Conservation (phyloP, 2,888 invertebrate genomes). For the Platycheirus albimanus region DNA sequence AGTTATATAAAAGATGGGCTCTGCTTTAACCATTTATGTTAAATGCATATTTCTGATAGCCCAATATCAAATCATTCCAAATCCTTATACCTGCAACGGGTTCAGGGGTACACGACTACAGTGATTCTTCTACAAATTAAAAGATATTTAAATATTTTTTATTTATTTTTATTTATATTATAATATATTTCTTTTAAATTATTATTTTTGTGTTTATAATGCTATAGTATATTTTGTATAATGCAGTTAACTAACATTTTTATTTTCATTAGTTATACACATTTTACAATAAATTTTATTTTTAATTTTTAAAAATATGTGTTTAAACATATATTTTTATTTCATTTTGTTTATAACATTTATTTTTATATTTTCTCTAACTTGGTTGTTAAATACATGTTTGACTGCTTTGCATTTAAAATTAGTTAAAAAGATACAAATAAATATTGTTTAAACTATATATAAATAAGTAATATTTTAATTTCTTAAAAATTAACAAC, state of each 20-base stretch:
- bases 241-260: slow-evolving; percentile 21
- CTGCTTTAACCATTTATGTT: no score
- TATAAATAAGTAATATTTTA: background rate
- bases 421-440: slow-evolving; percentile 1
- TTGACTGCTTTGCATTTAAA: background rate
- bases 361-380: background rate
- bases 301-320: slow-evolving; percentile 8
- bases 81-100: no score
- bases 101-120: no score
- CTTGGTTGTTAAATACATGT: background rate
- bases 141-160: background rate
- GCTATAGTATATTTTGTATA: slow-evolving; percentile 11
- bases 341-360: background rate
- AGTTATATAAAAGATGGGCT: no score
- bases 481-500: background rate
- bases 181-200: slow-evolving; percentile 29
- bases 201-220: slow-evolving; percentile 25
- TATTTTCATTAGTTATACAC: slow-evolving; percentile 11
- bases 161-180: slow-evolving; percentile 9
- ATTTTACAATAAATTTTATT: background rate
- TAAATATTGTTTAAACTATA: slow-evolving; percentile 6
- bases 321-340: background rate
- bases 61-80: no score
- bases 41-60: no score
- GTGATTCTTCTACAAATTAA: no score